phyloP scores from a whole-genome alignment of 2,797 vertebrate species.

The Glossophaga mutica region DNA sequence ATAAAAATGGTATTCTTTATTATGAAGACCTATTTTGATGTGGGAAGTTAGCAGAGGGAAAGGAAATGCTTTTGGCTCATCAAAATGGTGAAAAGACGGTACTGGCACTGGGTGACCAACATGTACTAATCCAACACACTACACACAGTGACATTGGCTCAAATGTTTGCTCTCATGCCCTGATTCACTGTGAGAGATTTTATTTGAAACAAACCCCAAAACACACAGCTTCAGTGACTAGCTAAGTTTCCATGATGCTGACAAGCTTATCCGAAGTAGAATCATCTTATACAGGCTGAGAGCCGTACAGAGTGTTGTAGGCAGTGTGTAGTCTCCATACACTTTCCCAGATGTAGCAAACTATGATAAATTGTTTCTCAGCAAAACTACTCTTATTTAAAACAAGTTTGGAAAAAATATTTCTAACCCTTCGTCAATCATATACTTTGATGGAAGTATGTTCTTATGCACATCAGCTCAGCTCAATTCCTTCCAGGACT shows the following conservation, averaged over 20 bases:
- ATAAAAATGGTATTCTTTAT: neutral
- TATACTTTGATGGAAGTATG: conserved; percentile 77
- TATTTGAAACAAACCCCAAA: neutral
- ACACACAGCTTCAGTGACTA: neutral
- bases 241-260: neutral
- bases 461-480: conserved; percentile 76
- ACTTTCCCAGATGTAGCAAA: conserved; percentile 62
- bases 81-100: neutral
- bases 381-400: conserved; percentile 76
- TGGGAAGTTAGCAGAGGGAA: conserved; percentile 1
- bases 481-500: conserved; percentile 79
- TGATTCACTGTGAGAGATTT: neutral
- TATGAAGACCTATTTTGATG: neutral
- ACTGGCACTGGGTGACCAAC: neutral
- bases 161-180: neutral
- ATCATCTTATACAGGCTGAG: neutral
- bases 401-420: conserved; percentile 76
- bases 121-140: neutral
- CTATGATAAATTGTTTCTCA: conserved; percentile 75
- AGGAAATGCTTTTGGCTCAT: neutral
- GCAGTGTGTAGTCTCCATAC: neutral
- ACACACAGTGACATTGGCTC: neutral
- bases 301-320: neutral
- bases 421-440: conserved; percentile 82
- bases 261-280: neutral